Base-by-base conservation (phyloP, 2,888 invertebrate genomes). In the Arrhopalites spinosus region DNA sequence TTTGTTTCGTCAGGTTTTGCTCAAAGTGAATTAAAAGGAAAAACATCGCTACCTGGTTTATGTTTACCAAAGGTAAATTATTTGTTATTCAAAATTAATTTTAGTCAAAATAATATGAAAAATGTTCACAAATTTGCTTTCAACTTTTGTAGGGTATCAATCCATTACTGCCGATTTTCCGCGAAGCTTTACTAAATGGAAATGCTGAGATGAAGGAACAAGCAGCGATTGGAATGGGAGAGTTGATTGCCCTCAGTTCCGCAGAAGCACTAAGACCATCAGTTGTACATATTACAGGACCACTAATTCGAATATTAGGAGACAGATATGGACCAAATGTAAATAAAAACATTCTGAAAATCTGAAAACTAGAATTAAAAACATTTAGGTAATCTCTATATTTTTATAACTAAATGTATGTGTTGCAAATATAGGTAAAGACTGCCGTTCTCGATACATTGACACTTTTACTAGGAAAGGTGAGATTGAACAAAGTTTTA, bases 281-380 rank as follows among this genome's bases (percentile, higher is more conserved):
- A 68, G 98, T 98, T 2, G 94, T 98, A 78, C 94, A 96, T 85
- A 95, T 99, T 83, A 98, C 98, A 3, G 99, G 99, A 0, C 98
- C 99, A 0, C 89, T 99, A 79, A 99, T 99, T 87, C 90, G 99
- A 84, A 97, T 98, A 85, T 90, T 99, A 72, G 98, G 98, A 13
- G 96, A 97, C 86, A 89, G 98, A 78, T 98, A 97, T 86, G 93
- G 93, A 84, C 91, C 93, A 84, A 94, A 92, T 83, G 95, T 98
- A n/a, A n/a, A n/a, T n/a, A n/a, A n/a, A n/a, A n/a, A n/a, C n/a
- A n/a, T n/a, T n/a, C n/a, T n/a, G 0, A n/a, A n/a, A n/a, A n/a
- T n/a, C n/a, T n/a, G n/a, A n/a, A n/a, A n/a, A n/a, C n/a, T n/a
- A n/a, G n/a, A n/a, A n/a, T n/a, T n/a, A n/a, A n/a, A n/a, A n/a